Base-by-base conservation (phyloP, 2,113 vertebrate genomes). In the Plotosus lineatus region DNA sequence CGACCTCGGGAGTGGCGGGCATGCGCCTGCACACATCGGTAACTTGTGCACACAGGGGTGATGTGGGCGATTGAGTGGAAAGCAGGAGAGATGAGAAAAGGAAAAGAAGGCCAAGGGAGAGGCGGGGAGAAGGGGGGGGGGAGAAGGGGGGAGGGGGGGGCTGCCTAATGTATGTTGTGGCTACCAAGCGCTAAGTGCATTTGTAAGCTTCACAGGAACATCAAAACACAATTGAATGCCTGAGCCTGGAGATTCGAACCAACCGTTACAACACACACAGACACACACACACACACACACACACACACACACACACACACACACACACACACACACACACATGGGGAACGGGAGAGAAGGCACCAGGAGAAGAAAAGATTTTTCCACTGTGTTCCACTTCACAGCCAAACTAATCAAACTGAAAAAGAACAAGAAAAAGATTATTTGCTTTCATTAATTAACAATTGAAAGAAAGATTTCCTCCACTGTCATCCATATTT, bases 141-240 rank as follows among this genome's bases (percentile, higher is more conserved):
- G 6, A 36, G 58, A 28, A 50, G n/a, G 69, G 15, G 26, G 55
- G 31, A 77, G 46, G 44, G 66, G 72, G 66, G 81, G 48, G 21
- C 66, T 77, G 81, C 66, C 80, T 85, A 85, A 85, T 85, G 84
- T 85, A 82, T 77, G 84, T 82, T 85, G 63, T 82, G 81, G 84
- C 73, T 85, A 71, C 77, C 26, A 77, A 80, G 81, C 80, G 84
- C 84, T 85, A 85, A 85, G 84, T 85, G 84, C 84, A 82, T 82
- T 79, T 85, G 84, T 85, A 85, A 82, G 84, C 81, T 82, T 85
- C 73, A 85, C 84, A 80, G 77, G 61, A 82, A 82, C 84, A 85
- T 85, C 84, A 85, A 82, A 85, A 85, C 80, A 85, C 84, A 82
- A 82, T 80, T 80, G 81, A 82, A 55, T 76, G 75, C 15, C 71